Evolutionary conservation across 2,797 vertebrate genomes (phyloP).

Genomic region (Notolabrus celidotus): DNA sequence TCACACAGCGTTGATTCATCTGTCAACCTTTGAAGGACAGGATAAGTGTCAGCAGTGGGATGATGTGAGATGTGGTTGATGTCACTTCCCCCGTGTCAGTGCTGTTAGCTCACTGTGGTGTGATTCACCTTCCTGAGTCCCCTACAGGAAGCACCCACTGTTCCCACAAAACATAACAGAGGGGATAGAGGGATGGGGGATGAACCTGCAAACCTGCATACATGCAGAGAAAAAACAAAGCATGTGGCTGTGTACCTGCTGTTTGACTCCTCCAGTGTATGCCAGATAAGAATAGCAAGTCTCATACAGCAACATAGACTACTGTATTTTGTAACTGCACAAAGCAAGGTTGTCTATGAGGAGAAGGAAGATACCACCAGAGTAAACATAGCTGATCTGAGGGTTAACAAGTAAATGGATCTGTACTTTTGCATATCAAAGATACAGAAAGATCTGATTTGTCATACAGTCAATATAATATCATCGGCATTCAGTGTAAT

Average conservation of each 20-base stretch:
- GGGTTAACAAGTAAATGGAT: too few species aligned
- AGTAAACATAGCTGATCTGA: background rate
- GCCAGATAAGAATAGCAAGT: conserved; percentile 16
- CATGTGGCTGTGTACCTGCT: background rate
- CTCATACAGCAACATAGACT: conserved; percentile 3
- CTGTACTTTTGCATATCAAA: too few species aligned
- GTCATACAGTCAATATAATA: background rate
- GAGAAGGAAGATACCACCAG: background rate
- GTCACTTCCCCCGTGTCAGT: conserved; percentile 50
- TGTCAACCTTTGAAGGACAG: conserved; percentile 67
- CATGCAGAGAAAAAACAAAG: background rate
- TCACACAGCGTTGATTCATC: conserved; percentile 52
- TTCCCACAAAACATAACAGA: conserved; percentile 7
- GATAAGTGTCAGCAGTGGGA: conserved; percentile 52
- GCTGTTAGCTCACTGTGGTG: conserved; percentile 34
- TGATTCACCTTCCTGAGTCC: conserved; percentile 60
- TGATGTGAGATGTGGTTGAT: conserved; percentile 56
- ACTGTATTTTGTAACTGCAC: conserved; percentile 15
- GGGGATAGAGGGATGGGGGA: conserved; percentile 1
- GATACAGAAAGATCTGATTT: too few species aligned
- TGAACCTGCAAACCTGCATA: conserved; percentile 16
- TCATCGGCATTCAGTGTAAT: too few species aligned
- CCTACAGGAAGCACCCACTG: conserved; percentile 45
- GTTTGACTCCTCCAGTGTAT: background rate
- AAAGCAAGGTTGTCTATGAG: background rate